phyloP scores from a whole-genome alignment of 2,113 vertebrate species.

The Onychorhynchus coronatus region DNA sequence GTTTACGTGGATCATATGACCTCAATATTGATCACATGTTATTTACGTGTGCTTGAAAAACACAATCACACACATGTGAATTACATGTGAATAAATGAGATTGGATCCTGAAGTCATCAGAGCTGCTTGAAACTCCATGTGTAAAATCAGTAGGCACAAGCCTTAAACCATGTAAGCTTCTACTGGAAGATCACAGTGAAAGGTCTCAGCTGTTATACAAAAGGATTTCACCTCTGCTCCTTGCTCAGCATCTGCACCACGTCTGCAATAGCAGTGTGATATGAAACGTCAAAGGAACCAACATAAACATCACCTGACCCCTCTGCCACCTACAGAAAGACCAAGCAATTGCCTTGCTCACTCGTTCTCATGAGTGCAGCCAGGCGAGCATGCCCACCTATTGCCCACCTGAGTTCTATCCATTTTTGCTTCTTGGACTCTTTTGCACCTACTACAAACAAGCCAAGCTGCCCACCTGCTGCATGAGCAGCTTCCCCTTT shows the following conservation, averaged over 20 bases:
- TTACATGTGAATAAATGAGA: constrained; percentile 9
- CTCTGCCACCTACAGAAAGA: neutral
- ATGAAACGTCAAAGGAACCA: neutral
- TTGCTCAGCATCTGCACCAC: rapidly evolving
- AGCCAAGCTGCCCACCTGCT: neutral
- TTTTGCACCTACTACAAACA: neutral
- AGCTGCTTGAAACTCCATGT: constrained; percentile 28
- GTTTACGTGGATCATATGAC: constrained; percentile 8
- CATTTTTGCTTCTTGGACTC: neutral
- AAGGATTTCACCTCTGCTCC: neutral
- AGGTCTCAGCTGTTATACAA: neutral
- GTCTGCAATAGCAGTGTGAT: neutral
- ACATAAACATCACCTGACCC: neutral
- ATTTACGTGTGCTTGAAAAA: constrained; percentile 13
- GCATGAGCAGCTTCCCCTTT: neutral
- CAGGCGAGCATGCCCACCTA: neutral
- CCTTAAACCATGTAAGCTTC: neutral
- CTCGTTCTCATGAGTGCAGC: neutral
- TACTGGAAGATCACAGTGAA: neutral
- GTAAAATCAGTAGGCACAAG: neutral
- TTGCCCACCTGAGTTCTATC: neutral
- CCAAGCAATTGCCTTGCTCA: neutral
- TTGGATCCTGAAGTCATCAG: constrained; percentile 7
- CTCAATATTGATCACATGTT: neutral
- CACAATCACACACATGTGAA: neutral